Conservation (phyloP, 2,113 vertebrate species). For the Actenoides lindsayi region DNA sequence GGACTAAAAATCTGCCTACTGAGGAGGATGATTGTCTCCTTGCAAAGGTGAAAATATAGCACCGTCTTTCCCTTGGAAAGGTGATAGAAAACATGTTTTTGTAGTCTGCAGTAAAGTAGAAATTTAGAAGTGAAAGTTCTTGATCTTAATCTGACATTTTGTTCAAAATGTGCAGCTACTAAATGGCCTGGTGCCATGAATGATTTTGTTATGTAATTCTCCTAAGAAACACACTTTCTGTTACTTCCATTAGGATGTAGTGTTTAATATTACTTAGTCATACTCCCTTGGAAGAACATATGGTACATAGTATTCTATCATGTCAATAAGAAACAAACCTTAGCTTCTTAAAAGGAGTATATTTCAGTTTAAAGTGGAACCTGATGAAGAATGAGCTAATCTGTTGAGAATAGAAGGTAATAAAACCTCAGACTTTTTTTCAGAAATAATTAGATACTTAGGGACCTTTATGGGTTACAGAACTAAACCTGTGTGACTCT, state of each 20-base stretch:
- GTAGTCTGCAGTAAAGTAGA: background rate
- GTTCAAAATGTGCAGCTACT: background rate
- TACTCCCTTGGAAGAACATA: conserved; percentile 24
- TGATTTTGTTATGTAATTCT: background rate
- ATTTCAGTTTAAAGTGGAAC: conserved; percentile 65
- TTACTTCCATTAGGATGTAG: background rate
- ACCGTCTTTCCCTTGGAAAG: background rate
- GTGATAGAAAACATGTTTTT: background rate
- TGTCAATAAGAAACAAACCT: conserved; percentile 18
- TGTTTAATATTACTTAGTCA: conserved; percentile 46
- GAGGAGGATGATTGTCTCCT: background rate
- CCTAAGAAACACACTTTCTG: background rate
- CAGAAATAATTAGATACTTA: conserved; percentile 83
- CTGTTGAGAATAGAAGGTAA: conserved; percentile 54
- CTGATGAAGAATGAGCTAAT: conserved; percentile 66
- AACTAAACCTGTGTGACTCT: conserved; percentile 71
- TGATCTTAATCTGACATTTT: background rate
- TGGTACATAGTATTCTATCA: background rate
- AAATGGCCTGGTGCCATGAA: background rate
- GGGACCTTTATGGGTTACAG: conserved; percentile 72
- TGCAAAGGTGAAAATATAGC: background rate
- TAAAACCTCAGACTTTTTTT: conserved; percentile 60
- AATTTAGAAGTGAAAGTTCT: background rate
- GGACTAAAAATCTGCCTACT: conserved; percentile 26
- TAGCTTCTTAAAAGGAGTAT: conserved; percentile 40